A percentile compares a stretch with the other conserved stretches of the same genome.
These are phyloP conservation scores for Equus quagga DNA, from an alignment of 2,113 vertebrate genomes.

Conservation along the genomic window DNA sequence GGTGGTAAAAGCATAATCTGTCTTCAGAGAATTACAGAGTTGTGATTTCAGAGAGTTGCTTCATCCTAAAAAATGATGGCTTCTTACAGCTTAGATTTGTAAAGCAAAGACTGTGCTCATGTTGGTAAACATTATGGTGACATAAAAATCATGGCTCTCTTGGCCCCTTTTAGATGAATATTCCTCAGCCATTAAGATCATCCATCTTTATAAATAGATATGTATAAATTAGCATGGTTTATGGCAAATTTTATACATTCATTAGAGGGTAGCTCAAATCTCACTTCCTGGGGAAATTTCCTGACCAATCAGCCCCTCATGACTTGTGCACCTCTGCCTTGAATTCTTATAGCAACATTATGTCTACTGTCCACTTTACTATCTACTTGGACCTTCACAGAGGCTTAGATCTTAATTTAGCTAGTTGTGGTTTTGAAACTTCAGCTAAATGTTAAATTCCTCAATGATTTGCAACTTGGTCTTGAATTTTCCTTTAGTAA, in stretches of 20 bases:
- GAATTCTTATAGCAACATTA: not conserved
- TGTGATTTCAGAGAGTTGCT: not conserved
- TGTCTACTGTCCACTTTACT: not conserved
- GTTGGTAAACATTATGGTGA: not conserved
- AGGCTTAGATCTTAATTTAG: not conserved
- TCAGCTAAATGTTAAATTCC: not conserved
- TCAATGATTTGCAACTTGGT: not conserved
- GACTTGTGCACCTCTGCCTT: not conserved
- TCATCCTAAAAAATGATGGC: not conserved
- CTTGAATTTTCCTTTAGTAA: not conserved
- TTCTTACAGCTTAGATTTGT: not conserved
- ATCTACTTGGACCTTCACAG: not conserved
- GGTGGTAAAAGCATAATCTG: not conserved
- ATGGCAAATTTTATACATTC: not conserved
- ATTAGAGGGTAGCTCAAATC: not conserved
- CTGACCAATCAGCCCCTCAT: rapidly evolving
- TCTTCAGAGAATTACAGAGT: not conserved
- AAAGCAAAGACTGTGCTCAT: not conserved
- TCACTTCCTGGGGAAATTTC: not conserved
- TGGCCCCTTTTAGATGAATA: not conserved
- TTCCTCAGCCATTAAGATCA: not conserved
- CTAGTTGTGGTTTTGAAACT: not conserved
- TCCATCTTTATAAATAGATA: not conserved
- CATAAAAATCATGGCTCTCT: not conserved
- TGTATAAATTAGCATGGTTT: not conserved